Base-by-base conservation (phyloP, 1,140 invertebrate species). In the Camponotus floridanus region DNA sequence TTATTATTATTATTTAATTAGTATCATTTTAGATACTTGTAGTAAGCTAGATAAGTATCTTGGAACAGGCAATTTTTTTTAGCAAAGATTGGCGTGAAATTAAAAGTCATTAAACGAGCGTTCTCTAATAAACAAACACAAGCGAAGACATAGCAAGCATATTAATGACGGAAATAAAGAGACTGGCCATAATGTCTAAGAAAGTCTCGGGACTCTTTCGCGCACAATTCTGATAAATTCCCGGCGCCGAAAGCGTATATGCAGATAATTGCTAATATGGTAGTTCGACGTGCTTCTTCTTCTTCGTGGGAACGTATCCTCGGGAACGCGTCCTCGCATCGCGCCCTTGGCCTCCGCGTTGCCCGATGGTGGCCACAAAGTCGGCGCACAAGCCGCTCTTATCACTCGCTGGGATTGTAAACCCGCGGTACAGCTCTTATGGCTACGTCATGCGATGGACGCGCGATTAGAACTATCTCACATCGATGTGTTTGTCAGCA, bases 271-370 rank as follows among this genome's bases (percentile, higher is more conserved):
- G 85, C 80, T 92, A 92, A 93, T 90, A 80, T 51, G 88, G 67
- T 86, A 88, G 73, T 74, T 84, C 51, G 91, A 92, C 81, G 76
- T 13, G 33, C 59, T 68, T 13, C 45, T 91, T 89, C 76, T 76
- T 88, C 71, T 65, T 91, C 92, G 90, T 93, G 93, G 91, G 92
- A 93, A 93, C 87, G 71, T 65, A 91, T 92, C 70, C 88, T 92
- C 90, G 85, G 36, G 26, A 26, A 26, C 74, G 85, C 79, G 73
- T 76, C 26, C 61, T 76, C 74, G 65, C 48, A 39, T 68, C 55
- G 70, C 51, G 80, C 31, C 70, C 88, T 86, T 87, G 59, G 70
- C 87, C 86, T 89, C 80, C 76, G 51, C 48, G 21, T 18, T n/a
- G 55, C 13, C 67, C 18, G 26, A 62, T 11, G 71, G 57, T 80